These are phyloP conservation scores for Ceriagrion tenellum DNA, from an alignment of 2,888 invertebrate genomes.

Conservation along the genomic window DNA sequence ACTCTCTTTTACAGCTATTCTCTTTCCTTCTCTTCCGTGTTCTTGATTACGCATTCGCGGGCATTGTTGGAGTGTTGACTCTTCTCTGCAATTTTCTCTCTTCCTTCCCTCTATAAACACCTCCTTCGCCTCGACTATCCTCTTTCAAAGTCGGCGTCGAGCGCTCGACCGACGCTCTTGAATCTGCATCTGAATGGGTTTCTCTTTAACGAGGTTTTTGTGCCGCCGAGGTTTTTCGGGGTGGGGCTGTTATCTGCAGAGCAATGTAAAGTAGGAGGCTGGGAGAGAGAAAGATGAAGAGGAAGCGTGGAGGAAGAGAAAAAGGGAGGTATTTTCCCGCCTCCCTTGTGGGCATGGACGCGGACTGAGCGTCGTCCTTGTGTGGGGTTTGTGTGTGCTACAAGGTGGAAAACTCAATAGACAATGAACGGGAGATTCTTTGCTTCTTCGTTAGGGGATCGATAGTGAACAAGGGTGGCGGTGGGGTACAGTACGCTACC, in stretches of 20 bases:
- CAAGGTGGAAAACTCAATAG: too few relatives aligned
- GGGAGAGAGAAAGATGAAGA: too few relatives aligned
- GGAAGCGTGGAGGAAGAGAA: too few relatives aligned
- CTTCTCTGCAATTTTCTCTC: background rate
- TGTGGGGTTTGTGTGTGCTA: too few relatives aligned
- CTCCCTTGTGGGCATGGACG: background rate
- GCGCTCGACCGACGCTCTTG: background rate
- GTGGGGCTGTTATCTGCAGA: constrained; percentile 40
- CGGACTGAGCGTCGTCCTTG: too few relatives aligned
- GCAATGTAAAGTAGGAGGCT: too few relatives aligned
- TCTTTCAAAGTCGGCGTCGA: background rate
- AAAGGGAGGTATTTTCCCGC: background rate
- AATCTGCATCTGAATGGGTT: constrained; percentile 64
- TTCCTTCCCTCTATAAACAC: background rate
- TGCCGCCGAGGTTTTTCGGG: constrained; percentile 33
- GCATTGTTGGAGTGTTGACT: background rate
- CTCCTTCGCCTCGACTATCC: background rate
- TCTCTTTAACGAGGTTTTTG: constrained; percentile 54
- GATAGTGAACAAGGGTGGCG: too few relatives aligned
- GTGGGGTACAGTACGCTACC: too few relatives aligned
- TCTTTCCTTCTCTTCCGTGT: background rate
- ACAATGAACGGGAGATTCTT: too few relatives aligned
- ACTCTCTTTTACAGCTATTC: too few relatives aligned
- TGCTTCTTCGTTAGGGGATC: too few relatives aligned
- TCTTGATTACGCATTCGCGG: background rate